Evolutionary conservation across 2,888 invertebrate species (phyloP).

Genomic region (Dolichomitus sp.): DNA sequence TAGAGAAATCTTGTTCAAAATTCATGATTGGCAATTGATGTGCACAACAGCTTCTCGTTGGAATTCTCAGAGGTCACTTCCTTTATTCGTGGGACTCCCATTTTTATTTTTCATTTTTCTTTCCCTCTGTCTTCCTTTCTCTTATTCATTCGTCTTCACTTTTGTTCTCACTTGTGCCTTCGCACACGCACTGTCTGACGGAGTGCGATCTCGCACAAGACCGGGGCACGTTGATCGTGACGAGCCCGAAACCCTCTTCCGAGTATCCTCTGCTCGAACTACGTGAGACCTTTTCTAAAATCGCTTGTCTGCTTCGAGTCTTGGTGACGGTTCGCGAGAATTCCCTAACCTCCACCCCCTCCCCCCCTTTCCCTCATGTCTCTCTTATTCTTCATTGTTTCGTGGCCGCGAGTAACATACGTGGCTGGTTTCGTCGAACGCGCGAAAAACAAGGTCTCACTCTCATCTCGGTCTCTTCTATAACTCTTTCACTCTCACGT

Average conservation of each 20-base stretch:
- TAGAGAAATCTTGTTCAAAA: background rate
- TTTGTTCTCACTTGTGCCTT: conserved; percentile 50
- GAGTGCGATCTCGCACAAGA: conserved; percentile 27
- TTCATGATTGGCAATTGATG: background rate
- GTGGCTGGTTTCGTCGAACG: conserved; percentile 55
- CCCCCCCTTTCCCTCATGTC: background rate
- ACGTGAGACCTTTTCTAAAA: conserved; percentile 75
- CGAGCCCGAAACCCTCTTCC: conserved; percentile 71
- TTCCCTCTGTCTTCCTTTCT: background rate
- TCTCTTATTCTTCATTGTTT: conserved; percentile 13
- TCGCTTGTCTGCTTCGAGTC: conserved; percentile 42
- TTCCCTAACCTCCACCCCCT: background rate
- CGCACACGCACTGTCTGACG: conserved; percentile 21
- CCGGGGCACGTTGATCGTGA: conserved; percentile 69
- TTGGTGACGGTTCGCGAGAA: conserved; percentile 34
- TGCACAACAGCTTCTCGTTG: conserved; percentile 16
- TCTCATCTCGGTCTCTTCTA: conserved; percentile 25
- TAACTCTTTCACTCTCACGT: conserved; percentile 38
- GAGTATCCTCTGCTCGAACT: conserved; percentile 65
- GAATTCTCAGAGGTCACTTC: conserved; percentile 39
- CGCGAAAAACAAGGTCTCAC: conserved; percentile 56
- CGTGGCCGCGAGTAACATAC: conserved; percentile 23
- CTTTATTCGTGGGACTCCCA: conserved; percentile 11
- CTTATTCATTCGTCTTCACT: conserved; percentile 26
- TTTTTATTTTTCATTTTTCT: conserved; percentile 9